Evolutionary conservation across 2,888 invertebrate genomes (phyloP), one percentile per base, ranked within the genome.

Genomic region (Hypselothyrea guttata): DNA sequence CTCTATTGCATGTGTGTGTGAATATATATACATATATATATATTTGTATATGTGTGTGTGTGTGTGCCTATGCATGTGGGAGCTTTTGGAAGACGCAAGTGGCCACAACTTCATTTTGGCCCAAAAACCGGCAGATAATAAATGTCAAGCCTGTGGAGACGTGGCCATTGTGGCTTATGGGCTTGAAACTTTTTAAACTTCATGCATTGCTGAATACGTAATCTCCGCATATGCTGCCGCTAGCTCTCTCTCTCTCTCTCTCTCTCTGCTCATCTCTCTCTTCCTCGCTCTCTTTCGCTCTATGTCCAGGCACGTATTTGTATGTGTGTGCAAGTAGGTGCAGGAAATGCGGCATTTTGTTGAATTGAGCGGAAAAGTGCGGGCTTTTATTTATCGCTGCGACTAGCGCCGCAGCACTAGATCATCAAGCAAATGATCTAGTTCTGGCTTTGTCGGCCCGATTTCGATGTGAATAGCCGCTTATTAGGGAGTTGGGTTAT

Each of bases 101-200:
- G n/a, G n/a, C n/a, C n/a, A n/a, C n/a, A n/a, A n/a, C n/a, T n/a
- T n/a, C n/a, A n/a, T n/a, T n/a, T n/a, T n/a, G n/a, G n/a, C n/a
- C n/a, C 62, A 22, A 22, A 71, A 69, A 67, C 67, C 63, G 67
- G 67, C 81, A 81, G 81, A 84, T 81, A 85, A 85, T 85, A 81
- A 81, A 81, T 83, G 81, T 81, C 85, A 83, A 68, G 71, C 81
- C 54, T 73, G 69, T 54, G 64, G 82, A 85, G 81, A 82, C 84
- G 81, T 85, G 81, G 84, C 65, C 82, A 79, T 68, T 85, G 85
- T 71, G 81, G 81, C 84, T 76, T 79, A 83, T 75, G 77, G 66
- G 81, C 73, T 71, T 83, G 73, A 56, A 75, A 75, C 62, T 79
- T 83, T 83, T 64, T 56, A 72, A 79, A 65, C 72, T 77, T 66